A percentile compares a stretch with the other conserved stretches of the same genome.
Evolutionary conservation across 2,113 vertebrate genomes (phyloP).

Genomic region (Pithys albifrons): DNA sequence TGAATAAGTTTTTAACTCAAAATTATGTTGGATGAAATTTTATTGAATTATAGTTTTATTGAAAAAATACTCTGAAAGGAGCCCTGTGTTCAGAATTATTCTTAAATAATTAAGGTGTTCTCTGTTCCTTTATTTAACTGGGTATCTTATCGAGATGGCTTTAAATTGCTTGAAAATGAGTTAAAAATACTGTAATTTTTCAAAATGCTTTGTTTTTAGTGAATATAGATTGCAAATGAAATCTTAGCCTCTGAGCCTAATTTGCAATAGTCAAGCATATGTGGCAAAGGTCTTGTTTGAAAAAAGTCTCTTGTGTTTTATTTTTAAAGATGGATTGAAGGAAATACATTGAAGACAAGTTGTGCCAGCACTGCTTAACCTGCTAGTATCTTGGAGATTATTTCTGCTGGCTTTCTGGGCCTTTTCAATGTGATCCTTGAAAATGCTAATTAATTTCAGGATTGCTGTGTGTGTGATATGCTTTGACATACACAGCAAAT

Average conservation of each 20-base stretch:
- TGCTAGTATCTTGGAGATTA: conserved; percentile 26
- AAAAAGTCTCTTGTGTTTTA: background rate
- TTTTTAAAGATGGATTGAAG: background rate
- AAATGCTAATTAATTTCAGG: conserved; percentile 58
- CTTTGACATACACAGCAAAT: conserved; percentile 59
- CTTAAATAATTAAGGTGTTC: background rate
- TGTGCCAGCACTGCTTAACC: background rate
- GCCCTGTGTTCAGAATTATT: background rate
- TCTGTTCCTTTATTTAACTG: background rate
- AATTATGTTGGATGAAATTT: background rate
- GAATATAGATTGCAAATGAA: background rate
- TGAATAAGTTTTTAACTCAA: background rate
- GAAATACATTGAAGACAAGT: background rate
- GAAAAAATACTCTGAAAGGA: background rate
- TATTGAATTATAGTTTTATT: background rate
- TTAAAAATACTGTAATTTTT: background rate
- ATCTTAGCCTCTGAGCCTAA: background rate
- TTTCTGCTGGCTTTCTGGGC: conserved; percentile 28
- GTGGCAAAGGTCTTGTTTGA: background rate
- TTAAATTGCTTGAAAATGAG: background rate
- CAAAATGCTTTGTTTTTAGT: background rate
- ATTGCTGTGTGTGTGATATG: conserved; percentile 44
- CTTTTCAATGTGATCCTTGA: conserved; percentile 44
- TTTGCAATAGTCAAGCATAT: background rate
- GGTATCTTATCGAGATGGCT: background rate